phyloP scores from a whole-genome alignment of 2,888 invertebrate species.

The Eilema sororculum region DNA sequence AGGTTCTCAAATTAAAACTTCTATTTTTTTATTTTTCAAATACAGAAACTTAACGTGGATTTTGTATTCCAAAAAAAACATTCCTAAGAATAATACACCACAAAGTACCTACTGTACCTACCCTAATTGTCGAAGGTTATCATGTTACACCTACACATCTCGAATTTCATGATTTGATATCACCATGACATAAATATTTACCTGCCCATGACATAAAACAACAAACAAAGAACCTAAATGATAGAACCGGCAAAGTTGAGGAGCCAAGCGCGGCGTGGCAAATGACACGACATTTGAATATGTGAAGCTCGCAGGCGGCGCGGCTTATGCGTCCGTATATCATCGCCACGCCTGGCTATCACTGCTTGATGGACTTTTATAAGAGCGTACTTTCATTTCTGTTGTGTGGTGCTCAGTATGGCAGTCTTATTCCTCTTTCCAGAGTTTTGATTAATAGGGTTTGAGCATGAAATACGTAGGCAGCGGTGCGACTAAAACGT shows the following conservation, averaged over 20 bases:
- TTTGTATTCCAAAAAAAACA: too few species aligned
- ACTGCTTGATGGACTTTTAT: constrained; percentile 17
- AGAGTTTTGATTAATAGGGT: background rate
- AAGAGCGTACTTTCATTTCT: constrained; percentile 12
- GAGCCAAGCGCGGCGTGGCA: constrained; percentile 19
- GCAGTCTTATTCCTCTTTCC: background rate
- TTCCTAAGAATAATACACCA: too few species aligned
- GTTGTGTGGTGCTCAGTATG: constrained; percentile 8
- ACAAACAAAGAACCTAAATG: background rate
- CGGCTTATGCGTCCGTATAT: constrained; percentile 19
- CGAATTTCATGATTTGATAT: background rate
- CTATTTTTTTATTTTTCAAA: too few species aligned
- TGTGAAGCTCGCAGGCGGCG: constrained; percentile 24
- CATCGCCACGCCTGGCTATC: constrained; percentile 18
- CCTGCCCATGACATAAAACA: background rate
- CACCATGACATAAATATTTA: background rate
- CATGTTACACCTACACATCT: background rate
- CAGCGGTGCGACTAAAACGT: background rate
- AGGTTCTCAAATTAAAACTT: too few species aligned
- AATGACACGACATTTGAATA: constrained; percentile 43
- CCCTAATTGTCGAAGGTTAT: too few species aligned
- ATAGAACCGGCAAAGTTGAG: constrained; percentile 17
- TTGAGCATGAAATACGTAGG: background rate
- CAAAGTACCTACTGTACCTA: too few species aligned
- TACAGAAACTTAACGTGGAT: too few species aligned